phyloP scores from a whole-genome alignment of 2,113 vertebrate species.

The Oreotragus oreotragus region DNA sequence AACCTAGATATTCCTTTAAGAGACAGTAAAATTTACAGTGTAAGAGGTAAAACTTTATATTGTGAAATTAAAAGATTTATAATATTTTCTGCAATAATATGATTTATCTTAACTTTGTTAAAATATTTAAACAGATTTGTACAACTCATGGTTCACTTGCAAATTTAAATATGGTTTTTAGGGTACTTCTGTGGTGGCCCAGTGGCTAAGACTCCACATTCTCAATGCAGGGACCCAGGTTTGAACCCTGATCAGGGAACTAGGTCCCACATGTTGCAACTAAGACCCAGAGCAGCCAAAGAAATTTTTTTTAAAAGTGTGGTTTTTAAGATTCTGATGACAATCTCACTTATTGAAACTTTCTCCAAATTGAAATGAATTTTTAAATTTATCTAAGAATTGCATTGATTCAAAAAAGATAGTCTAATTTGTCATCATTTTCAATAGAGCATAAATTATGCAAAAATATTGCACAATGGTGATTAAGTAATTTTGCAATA shows the following conservation, averaged over 20 bases:
- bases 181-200: neutral
- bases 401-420: neutral
- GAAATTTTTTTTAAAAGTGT: no score
- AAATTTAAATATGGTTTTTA: constrained; percentile 29
- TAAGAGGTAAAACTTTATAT: neutral
- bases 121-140: neutral
- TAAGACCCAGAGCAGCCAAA: neutral
- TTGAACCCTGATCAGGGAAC: neutral
- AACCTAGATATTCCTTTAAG: neutral
- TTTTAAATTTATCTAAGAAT: constrained; percentile 21
- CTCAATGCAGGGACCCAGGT: neutral
- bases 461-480: constrained; percentile 28
- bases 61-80: neutral
- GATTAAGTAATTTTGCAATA: neutral
- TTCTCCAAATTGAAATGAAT: constrained; percentile 13
- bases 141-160: neutral
- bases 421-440: neutral
- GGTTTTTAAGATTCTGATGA: neutral
- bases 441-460: neutral
- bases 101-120: neutral
- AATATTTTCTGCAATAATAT: neutral
- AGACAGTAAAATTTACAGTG: neutral
- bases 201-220: neutral
- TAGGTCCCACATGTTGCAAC: neutral
- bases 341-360: neutral